Evolutionary conservation across 2,888 invertebrate genomes (phyloP).

Genomic region (Ellobium chinense): DNA sequence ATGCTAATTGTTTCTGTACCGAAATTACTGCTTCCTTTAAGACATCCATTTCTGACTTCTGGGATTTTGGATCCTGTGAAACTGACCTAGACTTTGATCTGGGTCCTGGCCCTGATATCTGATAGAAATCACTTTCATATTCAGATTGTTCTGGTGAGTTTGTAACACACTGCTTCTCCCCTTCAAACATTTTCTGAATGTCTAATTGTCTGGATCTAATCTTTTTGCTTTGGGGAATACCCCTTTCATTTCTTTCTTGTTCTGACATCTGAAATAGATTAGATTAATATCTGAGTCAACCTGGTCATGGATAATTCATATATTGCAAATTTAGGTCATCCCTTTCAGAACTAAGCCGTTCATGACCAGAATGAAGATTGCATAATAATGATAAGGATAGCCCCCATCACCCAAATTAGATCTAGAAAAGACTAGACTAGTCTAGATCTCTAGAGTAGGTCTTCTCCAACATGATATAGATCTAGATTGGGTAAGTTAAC

Average conservation of each 20-base stretch:
- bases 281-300: too few species aligned
- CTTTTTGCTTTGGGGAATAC: not conserved
- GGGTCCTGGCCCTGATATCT: too few species aligned
- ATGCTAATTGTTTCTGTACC: not conserved
- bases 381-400: not conserved
- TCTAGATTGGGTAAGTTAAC: not conserved
- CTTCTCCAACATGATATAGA: not conserved
- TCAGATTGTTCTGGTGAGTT: not conserved
- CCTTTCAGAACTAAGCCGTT: too few species aligned
- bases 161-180: not conserved
- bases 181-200: not conserved
- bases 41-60: not conserved
- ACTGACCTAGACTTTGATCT: not conserved
- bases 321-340: too few species aligned
- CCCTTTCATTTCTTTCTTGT: too few species aligned
- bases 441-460: not conserved
- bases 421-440: not conserved
- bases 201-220: not conserved
- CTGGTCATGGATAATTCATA: too few species aligned
- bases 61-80: too few species aligned
- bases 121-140: too few species aligned
- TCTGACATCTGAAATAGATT: too few species aligned
- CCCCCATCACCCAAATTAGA: not conserved
- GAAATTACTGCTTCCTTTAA: not conserved
- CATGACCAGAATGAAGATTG: too few species aligned